Base-by-base conservation (phyloP, 1,140 invertebrate species). In the Homarus americanus region DNA sequence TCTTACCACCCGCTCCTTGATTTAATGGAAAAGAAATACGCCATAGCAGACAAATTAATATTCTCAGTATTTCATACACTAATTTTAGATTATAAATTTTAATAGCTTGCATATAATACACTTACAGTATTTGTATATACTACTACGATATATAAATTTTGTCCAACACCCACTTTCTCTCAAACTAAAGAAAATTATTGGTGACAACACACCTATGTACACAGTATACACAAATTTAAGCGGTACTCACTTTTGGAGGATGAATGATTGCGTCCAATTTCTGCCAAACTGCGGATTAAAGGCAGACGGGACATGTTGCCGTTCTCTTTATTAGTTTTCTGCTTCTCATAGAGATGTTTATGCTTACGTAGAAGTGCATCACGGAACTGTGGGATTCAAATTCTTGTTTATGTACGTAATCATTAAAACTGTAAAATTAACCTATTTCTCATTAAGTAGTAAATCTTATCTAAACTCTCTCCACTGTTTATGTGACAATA, bases 221-320 rank as follows among this genome's bases (percentile, higher is more conserved):
- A n/a, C n/a, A n/a, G n/a, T n/a, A n/a, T n/a, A n/a, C n/a, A n/a
- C n/a, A n/a, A n/a, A n/a, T n/a, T 34, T 20, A 41, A n/a, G 12
- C 17, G 80, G 79, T 92, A 97, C 97, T 97, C 96, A 98, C 98
- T 98, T 96, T 98, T 98, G 75, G 97, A 97, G 32, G 98, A 98
- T 32, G 98, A 99, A 94, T 98, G 97, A 94, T 98, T 99, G 93
- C 97, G 96, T 92, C 98, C 98, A 93, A 99, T 99, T 93, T 99
- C 99, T 32, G 98, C 98, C 92, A 99, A 95, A 12, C 98, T 99
- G 92, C 98, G 95, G 93, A 99, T 99, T 82, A 99, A 96, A 10
- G 98, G 98, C 84, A 99, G 95, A 90, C 97, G 96, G 41, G 97
- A 97, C 95, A 97, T 97, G 93, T 96, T 96, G 58, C 94, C 93